Percentiles rank a stretch among this genome's conserved stretches.
phyloP scores from a whole-genome alignment of 1,140 invertebrate species.

The Heliothis virescens region DNA sequence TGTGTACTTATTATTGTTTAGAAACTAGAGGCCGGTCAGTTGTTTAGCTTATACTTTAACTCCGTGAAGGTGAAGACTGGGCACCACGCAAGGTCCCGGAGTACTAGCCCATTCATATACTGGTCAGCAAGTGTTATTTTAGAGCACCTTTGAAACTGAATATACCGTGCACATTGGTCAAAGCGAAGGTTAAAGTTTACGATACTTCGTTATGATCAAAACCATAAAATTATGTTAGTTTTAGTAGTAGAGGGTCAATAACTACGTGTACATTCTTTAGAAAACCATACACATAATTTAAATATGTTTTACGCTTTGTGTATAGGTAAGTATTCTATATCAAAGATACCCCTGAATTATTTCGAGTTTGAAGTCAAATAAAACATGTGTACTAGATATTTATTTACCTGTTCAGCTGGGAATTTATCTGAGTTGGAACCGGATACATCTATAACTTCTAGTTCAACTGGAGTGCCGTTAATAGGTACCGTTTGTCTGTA shows the following conservation, averaged over 20 bases:
- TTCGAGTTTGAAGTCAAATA: neutral
- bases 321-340: neutral
- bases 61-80: slow-evolving; percentile 67
- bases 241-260: slow-evolving; percentile 19
- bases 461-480: slow-evolving; percentile 90
- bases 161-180: slow-evolving; percentile 4
- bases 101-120: slow-evolving; percentile 32
- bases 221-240: slow-evolving; percentile 7
- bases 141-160: slow-evolving; percentile 11
- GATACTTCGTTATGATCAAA: slow-evolving; percentile 7
- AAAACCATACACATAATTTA: slow-evolving; percentile 1
- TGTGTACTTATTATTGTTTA: slow-evolving; percentile 64
- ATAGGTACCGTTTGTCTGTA: slow-evolving; percentile 91
- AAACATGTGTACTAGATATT: slow-evolving; percentile 7
- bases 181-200: slow-evolving; percentile 38
- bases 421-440: slow-evolving; percentile 87
- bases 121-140: neutral
- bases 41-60: slow-evolving; percentile 57
- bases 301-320: neutral
- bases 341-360: neutral
- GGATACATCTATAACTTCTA: slow-evolving; percentile 93
- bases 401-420: slow-evolving; percentile 84
- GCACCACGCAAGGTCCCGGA: slow-evolving; percentile 59
- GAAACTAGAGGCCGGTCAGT: slow-evolving; percentile 63
- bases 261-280: slow-evolving; percentile 19